Evolutionary conservation across 1,140 invertebrate species (phyloP).

Genomic region (Popillia japonica): DNA sequence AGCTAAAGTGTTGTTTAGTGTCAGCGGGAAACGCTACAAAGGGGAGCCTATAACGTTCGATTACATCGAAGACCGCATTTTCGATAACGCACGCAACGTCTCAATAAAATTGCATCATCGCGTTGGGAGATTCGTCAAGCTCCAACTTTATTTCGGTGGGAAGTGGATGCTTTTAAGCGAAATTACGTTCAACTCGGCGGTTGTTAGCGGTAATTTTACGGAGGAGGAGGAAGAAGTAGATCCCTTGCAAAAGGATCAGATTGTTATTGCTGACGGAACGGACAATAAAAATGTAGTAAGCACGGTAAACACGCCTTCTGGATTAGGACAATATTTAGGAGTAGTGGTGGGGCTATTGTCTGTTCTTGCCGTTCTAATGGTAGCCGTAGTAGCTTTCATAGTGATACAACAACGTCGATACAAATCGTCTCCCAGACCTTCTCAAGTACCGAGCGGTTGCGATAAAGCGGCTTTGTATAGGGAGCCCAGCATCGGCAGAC

Average conservation of each 20-base stretch:
- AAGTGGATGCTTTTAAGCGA: conserved; percentile 92
- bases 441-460: conserved; percentile 54
- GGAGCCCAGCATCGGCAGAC: conserved; percentile 51
- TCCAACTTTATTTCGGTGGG: conserved; percentile 82
- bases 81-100: conserved; percentile 84
- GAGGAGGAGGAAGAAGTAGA: conserved; percentile 53
- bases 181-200: conserved; percentile 78
- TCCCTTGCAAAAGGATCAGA: conserved; percentile 49
- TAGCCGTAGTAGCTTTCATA: conserved; percentile 52
- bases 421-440: conserved; percentile 53
- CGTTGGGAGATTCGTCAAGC: conserved; percentile 81
- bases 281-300: conserved; percentile 55
- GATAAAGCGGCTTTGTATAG: conserved; percentile 57
- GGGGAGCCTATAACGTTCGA: conserved; percentile 78
- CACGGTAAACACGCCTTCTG: conserved; percentile 49
- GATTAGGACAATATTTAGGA: conserved; percentile 56
- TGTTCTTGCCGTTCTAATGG: conserved; percentile 54
- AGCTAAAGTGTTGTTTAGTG: conserved; percentile 81
- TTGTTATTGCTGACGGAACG: conserved; percentile 42
- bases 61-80: conserved; percentile 81
- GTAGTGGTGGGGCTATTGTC: conserved; percentile 56
- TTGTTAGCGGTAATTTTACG: conserved; percentile 55
- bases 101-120: conserved; percentile 85
- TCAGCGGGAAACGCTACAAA: conserved; percentile 79
- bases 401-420: conserved; percentile 54